These are phyloP conservation scores for Chironomus riparius DNA, from an alignment of 2,888 invertebrate genomes.

Conservation along the genomic window DNA sequence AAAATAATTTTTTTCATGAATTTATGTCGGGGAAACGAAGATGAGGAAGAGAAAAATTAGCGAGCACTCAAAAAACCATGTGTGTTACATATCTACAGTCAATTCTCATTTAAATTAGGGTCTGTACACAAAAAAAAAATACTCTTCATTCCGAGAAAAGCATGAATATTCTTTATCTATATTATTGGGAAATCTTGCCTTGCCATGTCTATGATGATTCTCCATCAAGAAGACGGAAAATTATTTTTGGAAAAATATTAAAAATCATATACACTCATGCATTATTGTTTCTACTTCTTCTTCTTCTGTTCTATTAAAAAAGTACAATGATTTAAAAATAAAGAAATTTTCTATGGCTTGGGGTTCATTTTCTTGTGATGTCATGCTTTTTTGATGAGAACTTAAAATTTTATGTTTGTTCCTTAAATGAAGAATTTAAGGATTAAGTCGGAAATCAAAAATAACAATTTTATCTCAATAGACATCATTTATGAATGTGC, in stretches of 20 bases:
- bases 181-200: background rate
- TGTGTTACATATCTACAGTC: background rate
- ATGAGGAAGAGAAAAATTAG: background rate
- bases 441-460: no score
- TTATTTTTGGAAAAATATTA: background rate
- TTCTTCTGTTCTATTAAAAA: background rate
- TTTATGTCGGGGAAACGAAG: background rate
- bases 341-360: background rate
- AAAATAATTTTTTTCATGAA: background rate
- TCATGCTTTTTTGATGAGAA: no score
- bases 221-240: background rate
- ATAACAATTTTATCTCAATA: no score
- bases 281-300: background rate
- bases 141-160: background rate
- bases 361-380: no score
- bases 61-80: background rate
- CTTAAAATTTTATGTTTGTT: no score
- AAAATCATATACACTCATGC: background rate
- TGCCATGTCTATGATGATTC: background rate
- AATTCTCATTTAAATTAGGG: background rate
- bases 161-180: background rate
- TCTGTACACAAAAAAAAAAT: background rate
- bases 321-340: background rate
- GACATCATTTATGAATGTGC: no score
- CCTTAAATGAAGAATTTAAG: no score